A percentile compares a stretch with the other conserved stretches of the same genome.
These are phyloP conservation scores for Caenorhabditis briggsae DNA, from an alignment of 1,140 invertebrate species.

Conservation along the genomic window DNA sequence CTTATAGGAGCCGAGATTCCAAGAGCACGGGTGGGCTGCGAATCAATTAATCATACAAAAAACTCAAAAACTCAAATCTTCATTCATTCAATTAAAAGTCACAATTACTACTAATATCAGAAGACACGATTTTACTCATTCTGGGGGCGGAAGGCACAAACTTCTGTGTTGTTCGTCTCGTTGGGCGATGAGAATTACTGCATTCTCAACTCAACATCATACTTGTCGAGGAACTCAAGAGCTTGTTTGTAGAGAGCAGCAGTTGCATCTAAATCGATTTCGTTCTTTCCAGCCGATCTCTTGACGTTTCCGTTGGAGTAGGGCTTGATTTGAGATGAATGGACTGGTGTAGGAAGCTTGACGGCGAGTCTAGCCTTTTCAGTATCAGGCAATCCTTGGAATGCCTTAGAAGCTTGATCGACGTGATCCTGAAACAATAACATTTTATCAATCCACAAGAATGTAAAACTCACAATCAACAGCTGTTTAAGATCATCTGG, in stretches of 20 bases:
- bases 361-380: neutral
- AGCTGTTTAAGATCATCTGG: neutral
- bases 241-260: neutral
- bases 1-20: no score
- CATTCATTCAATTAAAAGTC: neutral
- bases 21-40: no score
- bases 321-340: neutral
- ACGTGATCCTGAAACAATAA: neutral
- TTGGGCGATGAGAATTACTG: neutral
- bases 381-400: neutral
- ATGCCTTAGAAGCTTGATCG: neutral
- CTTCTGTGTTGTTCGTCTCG: neutral
- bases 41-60: neutral
- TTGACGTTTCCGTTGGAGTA: neutral
- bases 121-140: slow-evolving; percentile 11
- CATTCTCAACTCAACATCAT: neutral
- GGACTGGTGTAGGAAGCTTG: neutral
- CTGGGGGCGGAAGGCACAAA: neutral
- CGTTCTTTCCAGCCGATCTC: neutral
- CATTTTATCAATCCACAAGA: neutral
- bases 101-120: neutral
- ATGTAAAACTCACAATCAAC: neutral
- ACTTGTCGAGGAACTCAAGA: slow-evolving; percentile 9
- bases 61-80: neutral
- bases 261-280: slow-evolving; percentile 3